These are phyloP conservation scores for Centrocercus urophasianus DNA, from an alignment of 2,113 vertebrate genomes.

Conservation along the genomic window DNA sequence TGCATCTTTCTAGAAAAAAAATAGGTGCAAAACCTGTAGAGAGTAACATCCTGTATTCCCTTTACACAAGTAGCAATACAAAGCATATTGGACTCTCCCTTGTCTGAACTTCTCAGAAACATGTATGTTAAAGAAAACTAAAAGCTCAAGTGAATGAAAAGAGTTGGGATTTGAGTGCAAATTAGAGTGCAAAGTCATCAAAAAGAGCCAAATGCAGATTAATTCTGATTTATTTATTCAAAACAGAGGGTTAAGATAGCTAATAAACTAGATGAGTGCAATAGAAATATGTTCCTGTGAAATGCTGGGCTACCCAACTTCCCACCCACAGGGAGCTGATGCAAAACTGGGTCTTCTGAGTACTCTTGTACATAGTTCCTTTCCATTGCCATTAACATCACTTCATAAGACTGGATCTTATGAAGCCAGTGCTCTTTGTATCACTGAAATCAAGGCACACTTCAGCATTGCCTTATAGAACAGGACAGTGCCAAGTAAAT, in stretches of 20 bases:
- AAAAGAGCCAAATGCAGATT: neutral
- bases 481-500: neutral
- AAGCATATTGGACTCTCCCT: neutral
- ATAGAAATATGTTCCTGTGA: neutral
- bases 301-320: neutral
- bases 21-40: accelerated
- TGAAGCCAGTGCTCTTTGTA: neutral
- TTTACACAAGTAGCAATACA: neutral
- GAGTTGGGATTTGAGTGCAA: neutral
- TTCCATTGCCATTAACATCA: accelerated
- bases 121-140: neutral
- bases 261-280: neutral
- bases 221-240: neutral
- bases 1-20: neutral
- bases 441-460: neutral
- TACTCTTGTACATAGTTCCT: accelerated
- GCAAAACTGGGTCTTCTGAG: accelerated
- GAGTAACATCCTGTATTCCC: accelerated
- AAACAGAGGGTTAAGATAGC: neutral
- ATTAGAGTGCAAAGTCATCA: neutral
- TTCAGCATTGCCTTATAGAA: neutral
- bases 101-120: neutral
- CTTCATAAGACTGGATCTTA: neutral
- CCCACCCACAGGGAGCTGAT: neutral
- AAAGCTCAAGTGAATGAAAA: neutral